Conservation (phyloP, 2,888 invertebrate genomes). For the Schrankia costaestrigalis region DNA sequence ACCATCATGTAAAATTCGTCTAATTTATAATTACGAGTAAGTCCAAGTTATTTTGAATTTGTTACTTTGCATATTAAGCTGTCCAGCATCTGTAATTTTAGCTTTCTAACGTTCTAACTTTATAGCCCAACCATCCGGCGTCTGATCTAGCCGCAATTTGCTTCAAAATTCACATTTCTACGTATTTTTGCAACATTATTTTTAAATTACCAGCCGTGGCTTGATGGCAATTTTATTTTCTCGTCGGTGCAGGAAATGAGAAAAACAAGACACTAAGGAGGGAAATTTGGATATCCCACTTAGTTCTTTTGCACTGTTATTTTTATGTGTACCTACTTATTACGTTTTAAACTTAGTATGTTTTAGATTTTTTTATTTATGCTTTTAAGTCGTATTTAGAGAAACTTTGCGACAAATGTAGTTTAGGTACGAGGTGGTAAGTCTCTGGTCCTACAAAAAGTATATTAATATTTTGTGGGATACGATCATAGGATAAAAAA, state of each 20-base stretch:
- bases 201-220: slow-evolving; percentile 71
- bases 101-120: slow-evolving; percentile 19
- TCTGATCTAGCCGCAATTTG: slow-evolving; percentile 52
- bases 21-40: too few species aligned
- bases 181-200: slow-evolving; percentile 73
- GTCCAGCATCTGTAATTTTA: background rate
- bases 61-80: background rate
- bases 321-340: slow-evolving; percentile 22
- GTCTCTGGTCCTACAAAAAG: too few species aligned
- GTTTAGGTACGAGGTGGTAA: too few species aligned
- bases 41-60: too few species aligned
- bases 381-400: too few species aligned
- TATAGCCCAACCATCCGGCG: slow-evolving; percentile 35
- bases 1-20: too few species aligned
- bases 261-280: slow-evolving; percentile 61
- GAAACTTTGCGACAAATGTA: too few species aligned
- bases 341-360: too few species aligned
- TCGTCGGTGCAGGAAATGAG: slow-evolving; percentile 64
- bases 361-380: too few species aligned
- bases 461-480: too few species aligned
- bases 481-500: too few species aligned
- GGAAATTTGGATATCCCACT: slow-evolving; percentile 54
- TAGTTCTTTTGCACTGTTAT: slow-evolving; percentile 28
- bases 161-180: slow-evolving; percentile 58
- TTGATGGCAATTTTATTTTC: slow-evolving; percentile 76